These are phyloP conservation scores for Heteromurus nitidus DNA, from an alignment of 2,888 invertebrate genomes.

Conservation along the genomic window DNA sequence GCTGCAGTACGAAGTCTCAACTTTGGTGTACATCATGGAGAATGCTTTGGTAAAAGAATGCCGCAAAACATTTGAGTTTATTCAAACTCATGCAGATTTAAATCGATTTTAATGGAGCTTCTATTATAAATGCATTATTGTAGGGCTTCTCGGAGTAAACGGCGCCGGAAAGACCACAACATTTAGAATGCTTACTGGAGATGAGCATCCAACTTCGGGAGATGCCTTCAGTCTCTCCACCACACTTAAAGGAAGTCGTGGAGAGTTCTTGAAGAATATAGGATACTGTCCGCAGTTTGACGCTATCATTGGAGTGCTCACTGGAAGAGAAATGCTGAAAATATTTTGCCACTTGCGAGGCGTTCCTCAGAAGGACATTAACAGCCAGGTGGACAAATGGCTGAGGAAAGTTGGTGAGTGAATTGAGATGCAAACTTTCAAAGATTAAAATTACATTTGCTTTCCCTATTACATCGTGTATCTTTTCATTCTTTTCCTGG, in stretches of 20 bases:
- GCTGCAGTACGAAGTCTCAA: slow-evolving; percentile 82
- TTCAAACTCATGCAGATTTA: too few species aligned
- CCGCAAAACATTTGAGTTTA: not conserved
- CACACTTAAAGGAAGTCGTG: not conserved
- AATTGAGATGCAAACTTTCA: not conserved
- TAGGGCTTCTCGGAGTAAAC: slow-evolving; percentile 26
- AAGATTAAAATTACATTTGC: slow-evolving; percentile 4
- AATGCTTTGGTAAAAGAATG: slow-evolving; percentile 76
- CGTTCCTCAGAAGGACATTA: slow-evolving; percentile 75
- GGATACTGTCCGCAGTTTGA: slow-evolving; percentile 95
- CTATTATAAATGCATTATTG: not conserved
- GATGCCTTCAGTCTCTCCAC: slow-evolving; percentile 74
- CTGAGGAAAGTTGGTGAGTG: slow-evolving; percentile 66
- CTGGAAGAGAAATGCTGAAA: slow-evolving; percentile 84
- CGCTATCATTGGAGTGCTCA: slow-evolving; percentile 86
- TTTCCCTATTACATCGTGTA: not conserved
- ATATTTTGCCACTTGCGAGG: slow-evolving; percentile 86
- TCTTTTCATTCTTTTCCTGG: slow-evolving; percentile 41
- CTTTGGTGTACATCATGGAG: slow-evolving; percentile 80
- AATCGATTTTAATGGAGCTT: not conserved
- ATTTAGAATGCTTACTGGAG: slow-evolving; percentile 79
- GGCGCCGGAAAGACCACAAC: slow-evolving; percentile 78
- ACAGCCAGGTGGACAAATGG: slow-evolving; percentile 64
- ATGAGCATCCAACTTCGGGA: slow-evolving; percentile 76
- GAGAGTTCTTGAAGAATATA: slow-evolving; percentile 75